These are phyloP conservation scores for Tetrax tetrax DNA, from an alignment of 2,113 vertebrate genomes.

Conservation along the genomic window DNA sequence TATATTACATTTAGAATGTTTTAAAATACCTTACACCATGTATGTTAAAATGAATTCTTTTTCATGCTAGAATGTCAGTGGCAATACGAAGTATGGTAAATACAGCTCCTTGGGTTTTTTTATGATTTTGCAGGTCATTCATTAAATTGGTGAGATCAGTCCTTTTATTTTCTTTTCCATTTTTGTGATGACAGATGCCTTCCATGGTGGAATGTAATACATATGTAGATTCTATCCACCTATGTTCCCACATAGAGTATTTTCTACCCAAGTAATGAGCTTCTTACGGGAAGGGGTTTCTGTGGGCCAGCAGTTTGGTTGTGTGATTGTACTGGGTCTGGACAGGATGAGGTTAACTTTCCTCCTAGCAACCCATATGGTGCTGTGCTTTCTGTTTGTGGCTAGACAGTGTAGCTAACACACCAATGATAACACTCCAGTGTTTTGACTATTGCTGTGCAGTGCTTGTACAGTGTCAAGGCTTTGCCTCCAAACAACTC, in stretches of 20 bases:
- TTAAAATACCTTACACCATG: background rate
- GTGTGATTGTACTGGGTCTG: background rate
- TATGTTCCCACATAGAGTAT: background rate
- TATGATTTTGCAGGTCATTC: background rate
- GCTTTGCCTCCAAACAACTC: background rate
- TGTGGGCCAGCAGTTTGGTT: background rate
- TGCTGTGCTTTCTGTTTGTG: background rate
- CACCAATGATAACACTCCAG: background rate
- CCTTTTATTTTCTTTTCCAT: background rate
- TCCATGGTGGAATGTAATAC: background rate
- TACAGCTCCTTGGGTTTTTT: background rate
- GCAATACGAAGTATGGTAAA: background rate
- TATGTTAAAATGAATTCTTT: background rate
- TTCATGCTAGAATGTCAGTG: background rate
- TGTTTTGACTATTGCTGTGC: background rate
- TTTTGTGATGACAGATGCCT: background rate
- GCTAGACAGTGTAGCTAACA: background rate
- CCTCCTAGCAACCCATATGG: fast-evolving
- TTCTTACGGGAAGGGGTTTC: background rate
- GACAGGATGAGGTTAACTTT: background rate
- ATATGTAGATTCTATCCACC: background rate
- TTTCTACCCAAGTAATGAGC: background rate
- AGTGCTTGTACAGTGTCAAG: background rate
- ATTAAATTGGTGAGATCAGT: background rate
- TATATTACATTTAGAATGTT: background rate